phyloP scores from a whole-genome alignment of 2,797 vertebrate species.

The Morus bassanus region DNA sequence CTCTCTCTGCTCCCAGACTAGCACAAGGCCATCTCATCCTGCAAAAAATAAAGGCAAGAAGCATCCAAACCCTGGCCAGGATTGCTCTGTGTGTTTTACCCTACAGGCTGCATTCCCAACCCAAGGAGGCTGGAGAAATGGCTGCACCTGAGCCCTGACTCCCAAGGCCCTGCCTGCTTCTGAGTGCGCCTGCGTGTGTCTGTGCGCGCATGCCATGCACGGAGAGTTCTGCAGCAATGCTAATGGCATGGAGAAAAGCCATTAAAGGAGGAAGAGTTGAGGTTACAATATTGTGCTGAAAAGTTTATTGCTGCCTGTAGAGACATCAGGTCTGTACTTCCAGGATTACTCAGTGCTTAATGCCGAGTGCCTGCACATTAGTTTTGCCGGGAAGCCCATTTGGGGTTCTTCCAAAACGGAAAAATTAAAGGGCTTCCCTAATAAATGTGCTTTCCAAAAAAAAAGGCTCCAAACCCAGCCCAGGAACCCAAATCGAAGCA shows the following conservation, averaged over 20 bases:
- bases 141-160: neutral
- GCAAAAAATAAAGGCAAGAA: neutral
- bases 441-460: slow-evolving; percentile 23
- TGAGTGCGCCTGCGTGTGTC: neutral
- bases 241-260: slow-evolving; percentile 74
- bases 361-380: slow-evolving; percentile 64
- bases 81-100: neutral
- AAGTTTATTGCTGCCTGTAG: slow-evolving; percentile 77
- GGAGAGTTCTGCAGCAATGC: slow-evolving; percentile 52
- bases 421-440: slow-evolving; percentile 69
- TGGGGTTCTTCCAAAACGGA: slow-evolving; percentile 76
- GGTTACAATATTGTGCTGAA: slow-evolving; percentile 73
- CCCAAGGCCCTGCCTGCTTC: neutral
- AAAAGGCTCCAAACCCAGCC: neutral
- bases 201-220: neutral
- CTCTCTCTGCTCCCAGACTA: neutral
- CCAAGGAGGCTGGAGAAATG: neutral
- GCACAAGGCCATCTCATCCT: neutral
- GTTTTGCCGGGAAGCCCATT: slow-evolving; percentile 75
- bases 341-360: slow-evolving; percentile 76
- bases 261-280: slow-evolving; percentile 79
- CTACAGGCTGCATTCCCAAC: neutral
- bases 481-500: neutral
- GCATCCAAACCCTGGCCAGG: neutral
- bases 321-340: slow-evolving; percentile 77